Evolutionary conservation across 2,888 invertebrate genomes (phyloP).

Genomic region (Volucella inanis): DNA sequence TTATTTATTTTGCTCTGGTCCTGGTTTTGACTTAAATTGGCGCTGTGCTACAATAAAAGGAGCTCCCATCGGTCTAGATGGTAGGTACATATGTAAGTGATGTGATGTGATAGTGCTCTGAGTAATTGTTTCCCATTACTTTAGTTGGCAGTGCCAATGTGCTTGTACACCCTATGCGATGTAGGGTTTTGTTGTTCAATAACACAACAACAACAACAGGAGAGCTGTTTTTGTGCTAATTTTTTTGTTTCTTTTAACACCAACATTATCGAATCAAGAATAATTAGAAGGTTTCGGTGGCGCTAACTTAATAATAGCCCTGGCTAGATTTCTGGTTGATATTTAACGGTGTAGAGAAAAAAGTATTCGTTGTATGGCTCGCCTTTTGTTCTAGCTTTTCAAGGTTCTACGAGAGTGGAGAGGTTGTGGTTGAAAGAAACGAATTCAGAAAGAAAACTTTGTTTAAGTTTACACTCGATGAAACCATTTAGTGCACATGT

Average conservation of each 20-base stretch:
- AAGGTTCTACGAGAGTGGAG: too few species aligned
- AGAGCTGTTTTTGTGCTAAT: constrained; percentile 2
- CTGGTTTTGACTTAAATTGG: constrained; percentile 55
- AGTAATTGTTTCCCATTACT: constrained; percentile 67
- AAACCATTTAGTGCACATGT: too few species aligned
- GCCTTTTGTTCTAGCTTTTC: too few species aligned
- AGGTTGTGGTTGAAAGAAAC: too few species aligned
- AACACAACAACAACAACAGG: not conserved
- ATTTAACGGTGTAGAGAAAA: too few species aligned
- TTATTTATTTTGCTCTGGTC: constrained; percentile 9
- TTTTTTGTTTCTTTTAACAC: constrained; percentile 1
- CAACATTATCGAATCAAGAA: constrained; percentile 42
- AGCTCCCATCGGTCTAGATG: constrained; percentile 10
- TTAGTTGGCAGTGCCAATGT: constrained; percentile 14
- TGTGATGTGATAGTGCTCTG: constrained; percentile 54
- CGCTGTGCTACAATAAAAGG: constrained; percentile 44
- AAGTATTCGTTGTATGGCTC: too few species aligned
- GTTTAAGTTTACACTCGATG: too few species aligned
- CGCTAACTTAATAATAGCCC: constrained; percentile 26
- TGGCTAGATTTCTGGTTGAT: not conserved
- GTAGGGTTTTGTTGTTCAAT: constrained; percentile 2
- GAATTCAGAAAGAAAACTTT: too few species aligned
- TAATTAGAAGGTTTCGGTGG: constrained; percentile 41
- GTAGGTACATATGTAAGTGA: not conserved
- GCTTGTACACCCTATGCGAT: constrained; percentile 10